Evolutionary conservation across 2,888 invertebrate species (phyloP).

Genomic region (Drosophila meridiana): DNA sequence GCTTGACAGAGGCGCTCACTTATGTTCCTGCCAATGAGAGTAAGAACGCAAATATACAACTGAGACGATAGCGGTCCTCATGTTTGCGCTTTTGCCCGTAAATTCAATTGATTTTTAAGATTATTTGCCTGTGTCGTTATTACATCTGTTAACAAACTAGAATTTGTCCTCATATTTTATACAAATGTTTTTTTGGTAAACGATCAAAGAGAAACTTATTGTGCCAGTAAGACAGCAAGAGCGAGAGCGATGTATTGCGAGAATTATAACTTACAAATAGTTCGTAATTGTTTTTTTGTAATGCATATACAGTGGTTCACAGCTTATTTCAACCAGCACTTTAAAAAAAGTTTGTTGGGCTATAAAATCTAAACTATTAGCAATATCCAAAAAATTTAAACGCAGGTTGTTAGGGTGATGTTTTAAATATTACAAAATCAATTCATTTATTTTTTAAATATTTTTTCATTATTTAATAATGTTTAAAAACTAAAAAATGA

Average conservation of each 20-base stretch:
- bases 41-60: conserved; percentile 15
- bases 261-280: conserved; percentile 29
- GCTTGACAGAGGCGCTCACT: conserved; percentile 13
- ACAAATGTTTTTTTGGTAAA: conserved; percentile 3
- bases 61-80: conserved; percentile 12
- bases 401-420: too few relatives aligned
- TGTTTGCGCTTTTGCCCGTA: conserved; percentile 8
- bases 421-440: too few relatives aligned
- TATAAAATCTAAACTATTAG: too few relatives aligned
- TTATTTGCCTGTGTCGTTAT: conserved; percentile 37
- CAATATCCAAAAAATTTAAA: too few relatives aligned
- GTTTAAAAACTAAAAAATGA: too few relatives aligned
- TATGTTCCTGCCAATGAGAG: conserved; percentile 23
- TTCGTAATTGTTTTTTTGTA: conserved; percentile 16
- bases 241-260: conserved; percentile 7
- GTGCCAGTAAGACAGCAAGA: conserved; percentile 1
- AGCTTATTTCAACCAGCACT: too few relatives aligned
- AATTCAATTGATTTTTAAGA: conserved; percentile 59
- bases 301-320: too few relatives aligned
- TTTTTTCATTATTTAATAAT: too few relatives aligned
- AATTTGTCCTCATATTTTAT: conserved; percentile 37
- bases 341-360: too few relatives aligned
- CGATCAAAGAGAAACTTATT: conserved; percentile 20
- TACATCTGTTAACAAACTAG: conserved; percentile 50
- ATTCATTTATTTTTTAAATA: too few relatives aligned